Base-by-base conservation (phyloP, 2,113 vertebrate genomes). In the Burhinus bistriatus region DNA sequence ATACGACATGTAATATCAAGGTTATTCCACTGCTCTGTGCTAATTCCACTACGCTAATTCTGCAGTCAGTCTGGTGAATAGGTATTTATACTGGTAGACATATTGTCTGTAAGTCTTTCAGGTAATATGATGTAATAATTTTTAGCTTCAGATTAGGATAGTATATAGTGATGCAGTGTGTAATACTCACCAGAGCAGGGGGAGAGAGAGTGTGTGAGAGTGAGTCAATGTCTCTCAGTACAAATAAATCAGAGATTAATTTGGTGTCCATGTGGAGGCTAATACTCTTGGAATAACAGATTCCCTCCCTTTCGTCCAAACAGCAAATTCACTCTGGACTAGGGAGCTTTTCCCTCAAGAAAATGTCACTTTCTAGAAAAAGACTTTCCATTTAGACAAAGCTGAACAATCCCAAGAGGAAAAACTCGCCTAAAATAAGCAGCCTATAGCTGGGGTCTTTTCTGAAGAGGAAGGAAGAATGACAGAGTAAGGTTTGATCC, bases 201-300 rank as follows among this genome's bases (percentile, higher is more conserved):
- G 7, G 5, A 42, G 8, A 62, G 5, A 32, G 25, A 2, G 3
- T 11, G 2, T 4, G 1, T 34, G 25, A 61, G 9, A 58, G 21
- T 30, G 15, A 78, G 25, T 40, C 7, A 65, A 65, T 15, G 7
- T 54, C 1, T 72, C 36, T 59, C 14, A 22, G 15, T 32, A 51
- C 16, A 68, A 59, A 87, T 34, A 62, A 62, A 45, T 13, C 3
- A 21, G 29, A 59, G 11, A 44, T 51, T 1, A 61, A 44, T 55
- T 47, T 38, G 20, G 7, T 23, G 6, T 32, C 45, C 32, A 3
- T 5, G 1, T 38, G 6, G 36, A 82, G 17, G 26, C 10, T 68
- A 75, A 73, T n/a, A 45, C 29, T 65, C 27, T 11, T 45, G 6
- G 38, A 87, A 49, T 47, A 87, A 73, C 1, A 90, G 42, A 10